Evolutionary conservation across 2,888 invertebrate species (phyloP).

Genomic region (Cryptophagus acutangulus): DNA sequence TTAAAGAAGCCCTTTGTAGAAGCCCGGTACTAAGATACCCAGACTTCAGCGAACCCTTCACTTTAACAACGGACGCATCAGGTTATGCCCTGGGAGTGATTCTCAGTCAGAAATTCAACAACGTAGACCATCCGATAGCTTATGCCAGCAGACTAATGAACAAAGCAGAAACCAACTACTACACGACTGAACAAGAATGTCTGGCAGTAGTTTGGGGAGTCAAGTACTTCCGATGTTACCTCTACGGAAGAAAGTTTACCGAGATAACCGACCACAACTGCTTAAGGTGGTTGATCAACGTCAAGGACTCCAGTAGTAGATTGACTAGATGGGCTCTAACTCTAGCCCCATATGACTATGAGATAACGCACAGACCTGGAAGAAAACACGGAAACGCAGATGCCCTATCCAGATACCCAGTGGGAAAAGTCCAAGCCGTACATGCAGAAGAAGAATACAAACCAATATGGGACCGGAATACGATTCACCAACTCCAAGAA

Average conservation of each 20-base stretch:
- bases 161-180: too few species aligned
- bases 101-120: too few species aligned
- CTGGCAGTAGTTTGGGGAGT: too few species aligned
- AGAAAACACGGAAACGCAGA: conserved; percentile 11
- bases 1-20: neutral
- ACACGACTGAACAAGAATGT: too few species aligned
- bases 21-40: conserved; percentile 3
- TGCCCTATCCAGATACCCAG: conserved; percentile 8
- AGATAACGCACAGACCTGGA: conserved; percentile 6
- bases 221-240: too few species aligned
- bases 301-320: conserved; percentile 11
- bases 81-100: too few species aligned
- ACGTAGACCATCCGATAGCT: too few species aligned
- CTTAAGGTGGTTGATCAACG: conserved; percentile 7
- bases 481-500: conserved; percentile 6
- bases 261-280: conserved; percentile 10
- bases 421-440: neutral
- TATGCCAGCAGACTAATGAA: too few species aligned
- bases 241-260: conserved; percentile 10
- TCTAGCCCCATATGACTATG: conserved; percentile 9
- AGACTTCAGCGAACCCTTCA: conserved; percentile 1
- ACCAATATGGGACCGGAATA: conserved; percentile 10
- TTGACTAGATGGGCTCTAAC: conserved; percentile 10
- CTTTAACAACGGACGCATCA: neutral
- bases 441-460: neutral